These are phyloP conservation scores for Gnatocerus cornutus DNA, from an alignment of 2,888 invertebrate genomes.

Conservation along the genomic window DNA sequence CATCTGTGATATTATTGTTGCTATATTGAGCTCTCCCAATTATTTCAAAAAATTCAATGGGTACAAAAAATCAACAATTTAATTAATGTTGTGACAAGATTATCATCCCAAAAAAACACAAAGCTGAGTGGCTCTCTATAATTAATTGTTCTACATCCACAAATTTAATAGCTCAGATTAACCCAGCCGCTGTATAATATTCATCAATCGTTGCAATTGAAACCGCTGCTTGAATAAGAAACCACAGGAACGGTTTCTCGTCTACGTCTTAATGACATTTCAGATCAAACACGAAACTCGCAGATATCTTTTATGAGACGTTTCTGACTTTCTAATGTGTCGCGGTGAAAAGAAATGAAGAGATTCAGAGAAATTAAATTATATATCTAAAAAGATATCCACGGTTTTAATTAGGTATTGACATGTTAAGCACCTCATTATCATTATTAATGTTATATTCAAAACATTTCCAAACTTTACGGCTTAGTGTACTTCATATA, in stretches of 20 bases:
- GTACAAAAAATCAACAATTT: too few relatives aligned
- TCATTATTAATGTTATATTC: too few relatives aligned
- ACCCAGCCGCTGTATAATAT: constrained; percentile 43
- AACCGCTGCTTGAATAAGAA: constrained; percentile 32
- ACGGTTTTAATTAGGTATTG: background rate
- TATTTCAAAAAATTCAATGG: too few relatives aligned
- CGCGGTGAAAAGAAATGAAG: background rate
- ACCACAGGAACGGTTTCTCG: constrained; percentile 22
- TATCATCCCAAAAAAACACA: constrained; percentile 19
- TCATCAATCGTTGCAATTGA: constrained; percentile 42
- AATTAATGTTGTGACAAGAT: too few relatives aligned
- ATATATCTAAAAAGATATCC: background rate
- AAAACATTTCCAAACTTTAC: too few relatives aligned
- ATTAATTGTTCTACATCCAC: constrained; percentile 42
- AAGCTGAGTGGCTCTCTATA: constrained; percentile 34
- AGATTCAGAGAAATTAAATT: background rate
- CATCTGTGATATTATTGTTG: constrained; percentile 32
- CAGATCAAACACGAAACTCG: constrained; percentile 21
- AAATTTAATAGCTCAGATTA: constrained; percentile 44
- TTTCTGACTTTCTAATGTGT: constrained; percentile 3
- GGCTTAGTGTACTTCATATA: too few relatives aligned
- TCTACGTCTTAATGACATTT: constrained; percentile 25
- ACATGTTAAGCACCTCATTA: background rate
- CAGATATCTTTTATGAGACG: constrained; percentile 6
- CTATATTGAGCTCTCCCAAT: constrained; percentile 21